phyloP scores from a whole-genome alignment of 2,888 invertebrate species.

The Allophyes oxyacanthae region DNA sequence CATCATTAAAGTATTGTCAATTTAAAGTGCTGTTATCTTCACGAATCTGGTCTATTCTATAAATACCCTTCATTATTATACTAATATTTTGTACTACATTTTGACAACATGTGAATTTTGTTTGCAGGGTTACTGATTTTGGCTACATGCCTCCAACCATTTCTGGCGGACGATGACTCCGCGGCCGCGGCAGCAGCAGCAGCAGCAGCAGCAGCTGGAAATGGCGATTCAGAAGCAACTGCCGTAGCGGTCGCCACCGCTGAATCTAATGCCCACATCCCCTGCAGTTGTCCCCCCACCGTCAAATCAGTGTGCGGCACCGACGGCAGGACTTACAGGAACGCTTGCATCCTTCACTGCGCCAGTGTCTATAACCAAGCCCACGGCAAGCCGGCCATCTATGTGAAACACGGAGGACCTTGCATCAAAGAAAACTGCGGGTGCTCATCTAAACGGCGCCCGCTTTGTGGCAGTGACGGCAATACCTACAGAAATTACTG shows the following conservation, averaged over 20 bases:
- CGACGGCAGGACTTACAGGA: conserved; percentile 64
- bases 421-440: conserved; percentile 53
- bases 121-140: conserved; percentile 23
- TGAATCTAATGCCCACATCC: conserved; percentile 8
- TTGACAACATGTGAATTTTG: not conserved
- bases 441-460: conserved; percentile 31
- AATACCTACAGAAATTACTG: conserved; percentile 63
- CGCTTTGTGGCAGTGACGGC: conserved; percentile 61
- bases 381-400: conserved; percentile 35
- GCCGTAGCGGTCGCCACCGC: not conserved
- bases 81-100: not conserved
- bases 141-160: conserved; percentile 20
- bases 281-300: conserved; percentile 43
- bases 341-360: conserved; percentile 64
- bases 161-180: conserved; percentile 4
- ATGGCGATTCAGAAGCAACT: not conserved
- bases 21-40: no score
- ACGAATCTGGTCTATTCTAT: no score
- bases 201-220: conserved; percentile 1
- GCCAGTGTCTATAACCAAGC: conserved; percentile 37
- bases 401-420: conserved; percentile 41
- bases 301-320: conserved; percentile 64
- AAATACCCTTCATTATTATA: not conserved
- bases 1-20: no score
- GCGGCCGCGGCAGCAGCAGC: not conserved